Evolutionary conservation across 1,140 invertebrate genomes (phyloP).

Genomic region (Oncopodura yosiiana): DNA sequence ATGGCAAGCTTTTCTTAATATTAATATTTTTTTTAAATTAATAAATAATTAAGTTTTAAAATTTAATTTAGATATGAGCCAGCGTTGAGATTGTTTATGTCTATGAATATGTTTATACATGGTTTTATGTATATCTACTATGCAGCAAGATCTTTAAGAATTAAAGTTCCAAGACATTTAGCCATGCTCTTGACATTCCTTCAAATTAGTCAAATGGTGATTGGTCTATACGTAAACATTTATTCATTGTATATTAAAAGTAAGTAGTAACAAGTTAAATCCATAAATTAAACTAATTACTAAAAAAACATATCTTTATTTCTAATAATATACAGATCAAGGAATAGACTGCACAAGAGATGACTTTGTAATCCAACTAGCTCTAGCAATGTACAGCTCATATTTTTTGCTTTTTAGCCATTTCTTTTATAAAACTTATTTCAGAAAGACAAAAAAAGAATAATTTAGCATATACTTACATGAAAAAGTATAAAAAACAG

Average conservation of each 20-base stretch:
- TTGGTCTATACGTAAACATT: constrained; percentile 37
- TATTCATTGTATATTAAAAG: constrained; percentile 20
- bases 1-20: too few relatives aligned
- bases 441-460: constrained; percentile 39
- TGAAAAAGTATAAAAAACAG: too few relatives aligned
- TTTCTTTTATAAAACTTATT: constrained; percentile 82
- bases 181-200: constrained; percentile 45
- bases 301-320: not conserved
- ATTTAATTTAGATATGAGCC: too few relatives aligned
- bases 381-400: constrained; percentile 87
- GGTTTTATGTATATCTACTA: constrained; percentile 46
- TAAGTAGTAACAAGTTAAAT: not conserved
- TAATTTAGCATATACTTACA: too few relatives aligned
- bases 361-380: constrained; percentile 74
- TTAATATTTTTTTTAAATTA: too few relatives aligned
- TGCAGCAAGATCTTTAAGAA: too few relatives aligned
- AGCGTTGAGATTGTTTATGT: constrained; percentile 45
- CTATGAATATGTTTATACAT: constrained; percentile 49
- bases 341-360: constrained; percentile 71
- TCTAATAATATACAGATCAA: constrained; percentile 44
- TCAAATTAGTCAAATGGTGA: constrained; percentile 47
- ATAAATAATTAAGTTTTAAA: too few relatives aligned
- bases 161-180: constrained; percentile 34
- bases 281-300: not conserved
- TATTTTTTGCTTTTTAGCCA: constrained; percentile 79